phyloP scores from a whole-genome alignment of 2,888 invertebrate genomes.

The Lasioglossum figueresi region DNA sequence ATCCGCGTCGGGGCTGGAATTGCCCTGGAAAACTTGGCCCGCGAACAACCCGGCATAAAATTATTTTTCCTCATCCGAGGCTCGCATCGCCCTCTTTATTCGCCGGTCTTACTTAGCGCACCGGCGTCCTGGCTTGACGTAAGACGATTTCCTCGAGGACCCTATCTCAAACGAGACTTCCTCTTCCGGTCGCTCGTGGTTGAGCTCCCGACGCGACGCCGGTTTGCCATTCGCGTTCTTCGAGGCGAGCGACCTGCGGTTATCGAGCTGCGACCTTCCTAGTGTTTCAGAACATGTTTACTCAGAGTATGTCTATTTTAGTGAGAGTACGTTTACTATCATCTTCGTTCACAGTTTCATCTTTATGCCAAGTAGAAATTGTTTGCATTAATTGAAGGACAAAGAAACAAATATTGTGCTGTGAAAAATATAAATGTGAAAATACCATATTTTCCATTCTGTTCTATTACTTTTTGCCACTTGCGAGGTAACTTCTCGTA shows the following conservation, averaged over 20 bases:
- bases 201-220: not conserved
- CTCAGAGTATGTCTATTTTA: not conserved
- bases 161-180: not conserved
- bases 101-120: conserved; percentile 10
- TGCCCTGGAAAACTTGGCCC: not conserved
- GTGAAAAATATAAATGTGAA: too few species aligned
- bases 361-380: too few species aligned
- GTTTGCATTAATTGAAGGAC: too few species aligned
- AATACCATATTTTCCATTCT: too few species aligned
- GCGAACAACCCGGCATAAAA: conserved; percentile 19
- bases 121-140: not conserved
- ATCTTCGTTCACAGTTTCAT: too few species aligned
- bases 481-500: too few species aligned
- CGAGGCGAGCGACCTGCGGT: not conserved
- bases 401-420: too few species aligned
- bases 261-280: not conserved
- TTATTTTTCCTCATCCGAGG: conserved; percentile 29
- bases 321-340: not conserved
- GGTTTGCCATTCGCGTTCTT: not conserved
- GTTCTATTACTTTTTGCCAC: too few species aligned
- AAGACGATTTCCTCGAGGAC: conserved; percentile 9
- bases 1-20: not conserved
- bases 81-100: not conserved
- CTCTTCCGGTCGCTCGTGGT: not conserved
- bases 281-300: not conserved